phyloP scores from a whole-genome alignment of 1,140 invertebrate genomes.

The Drosophila kanapiae region DNA sequence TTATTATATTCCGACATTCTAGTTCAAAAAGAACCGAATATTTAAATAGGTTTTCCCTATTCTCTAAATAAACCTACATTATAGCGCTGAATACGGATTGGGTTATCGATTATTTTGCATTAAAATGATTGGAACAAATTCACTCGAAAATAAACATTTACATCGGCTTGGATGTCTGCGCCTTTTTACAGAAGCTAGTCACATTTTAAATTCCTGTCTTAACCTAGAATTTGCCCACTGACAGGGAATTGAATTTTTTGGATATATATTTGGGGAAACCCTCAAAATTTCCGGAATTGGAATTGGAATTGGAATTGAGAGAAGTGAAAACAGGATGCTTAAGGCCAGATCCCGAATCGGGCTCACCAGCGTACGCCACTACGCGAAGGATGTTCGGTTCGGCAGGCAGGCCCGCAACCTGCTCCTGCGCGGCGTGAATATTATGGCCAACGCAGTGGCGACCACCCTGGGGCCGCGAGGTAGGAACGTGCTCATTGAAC shows the following conservation, averaged over 20 bases:
- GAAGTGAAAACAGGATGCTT: constrained; percentile 17
- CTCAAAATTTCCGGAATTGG: constrained; percentile 25
- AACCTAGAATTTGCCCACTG: neutral
- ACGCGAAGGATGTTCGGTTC: constrained; percentile 97
- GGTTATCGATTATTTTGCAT: neutral
- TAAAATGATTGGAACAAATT: neutral
- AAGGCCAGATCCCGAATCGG: neutral
- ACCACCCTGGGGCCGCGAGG: constrained; percentile 99
- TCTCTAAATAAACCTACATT: too few relatives aligned
- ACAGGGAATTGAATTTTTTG: neutral
- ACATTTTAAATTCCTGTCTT: neutral
- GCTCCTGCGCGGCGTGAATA: constrained; percentile 97
- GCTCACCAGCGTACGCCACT: constrained; percentile 5
- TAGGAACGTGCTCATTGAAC: constrained; percentile 97
- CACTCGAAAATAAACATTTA: too few relatives aligned
- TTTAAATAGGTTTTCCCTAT: too few relatives aligned
- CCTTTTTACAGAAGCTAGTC: neutral
- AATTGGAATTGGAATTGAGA: too few relatives aligned
- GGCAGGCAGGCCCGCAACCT: constrained; percentile 95
- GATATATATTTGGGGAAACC: neutral
- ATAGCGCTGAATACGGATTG: too few relatives aligned
- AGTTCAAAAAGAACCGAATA: too few relatives aligned
- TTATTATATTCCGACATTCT: neutral
- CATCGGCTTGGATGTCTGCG: too few relatives aligned
- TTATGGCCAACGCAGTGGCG: constrained; percentile 96